A percentile compares a stretch with the other conserved stretches of the same genome.
These are phyloP conservation scores for Strigamia maritima DNA, from an alignment of 2,888 invertebrate species.

Conservation along the genomic window DNA sequence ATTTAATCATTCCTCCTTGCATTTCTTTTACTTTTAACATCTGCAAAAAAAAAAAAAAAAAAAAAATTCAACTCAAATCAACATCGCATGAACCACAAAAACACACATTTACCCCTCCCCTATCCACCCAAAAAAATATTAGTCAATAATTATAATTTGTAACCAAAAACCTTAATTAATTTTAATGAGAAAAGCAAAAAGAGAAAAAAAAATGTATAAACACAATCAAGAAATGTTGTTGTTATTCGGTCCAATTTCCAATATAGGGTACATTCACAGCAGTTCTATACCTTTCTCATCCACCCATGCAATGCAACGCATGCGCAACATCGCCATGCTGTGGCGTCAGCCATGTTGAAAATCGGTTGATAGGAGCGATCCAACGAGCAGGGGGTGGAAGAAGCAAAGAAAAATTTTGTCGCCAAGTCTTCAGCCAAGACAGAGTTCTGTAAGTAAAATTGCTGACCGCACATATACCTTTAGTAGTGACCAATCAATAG, in stretches of 20 bases:
- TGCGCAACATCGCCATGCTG: background rate
- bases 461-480: constrained; percentile 16
- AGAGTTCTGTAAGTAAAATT: constrained; percentile 18
- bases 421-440: constrained; percentile 12
- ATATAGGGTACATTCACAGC: background rate
- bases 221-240: background rate
- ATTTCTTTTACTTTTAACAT: background rate
- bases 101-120: background rate
- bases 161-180: too few species aligned
- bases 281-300: background rate
- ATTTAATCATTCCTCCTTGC: background rate
- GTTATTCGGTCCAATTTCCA: background rate
- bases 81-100: background rate
- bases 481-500: constrained; percentile 19
- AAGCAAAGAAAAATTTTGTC: constrained; percentile 28
- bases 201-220: background rate
- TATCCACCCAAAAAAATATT: too few species aligned
- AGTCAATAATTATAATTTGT: too few species aligned
- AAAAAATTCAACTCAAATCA: background rate
- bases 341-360: background rate
- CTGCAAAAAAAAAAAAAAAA: too few species aligned
- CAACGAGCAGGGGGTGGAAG: background rate
- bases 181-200: too few species aligned
- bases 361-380: constrained; percentile 19
- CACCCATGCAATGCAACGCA: background rate